Conservation (phyloP, 2,113 vertebrate genomes). For the Pangasianodon gigas region DNA sequence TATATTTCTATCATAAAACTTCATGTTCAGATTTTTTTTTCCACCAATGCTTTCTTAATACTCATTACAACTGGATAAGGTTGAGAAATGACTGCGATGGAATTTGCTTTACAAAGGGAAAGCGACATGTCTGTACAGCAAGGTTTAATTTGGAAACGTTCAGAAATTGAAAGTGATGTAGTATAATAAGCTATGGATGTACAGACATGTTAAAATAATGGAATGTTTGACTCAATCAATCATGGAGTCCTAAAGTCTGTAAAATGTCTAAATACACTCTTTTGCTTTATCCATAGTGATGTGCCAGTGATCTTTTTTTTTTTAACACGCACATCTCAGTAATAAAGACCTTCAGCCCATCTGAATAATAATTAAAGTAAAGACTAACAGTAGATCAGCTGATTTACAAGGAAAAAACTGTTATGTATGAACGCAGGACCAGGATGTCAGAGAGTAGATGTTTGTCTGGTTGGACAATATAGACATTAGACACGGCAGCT, state of each 20-base stretch:
- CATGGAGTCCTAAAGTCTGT: background rate
- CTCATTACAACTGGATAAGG: background rate
- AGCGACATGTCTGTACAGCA: background rate
- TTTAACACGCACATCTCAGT: background rate
- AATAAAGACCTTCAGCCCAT: background rate
- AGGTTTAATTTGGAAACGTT: constrained; percentile 10
- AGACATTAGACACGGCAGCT: background rate
- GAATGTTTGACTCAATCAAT: constrained; percentile 33
- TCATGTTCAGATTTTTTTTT: background rate
- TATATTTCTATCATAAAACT: background rate
- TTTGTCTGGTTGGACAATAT: background rate
- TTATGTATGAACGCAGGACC: background rate
- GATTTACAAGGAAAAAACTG: background rate
- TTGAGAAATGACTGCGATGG: background rate
- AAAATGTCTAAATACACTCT: background rate
- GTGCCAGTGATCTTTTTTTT: background rate
- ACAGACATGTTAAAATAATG: constrained; percentile 29
- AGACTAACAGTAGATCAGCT: no score
- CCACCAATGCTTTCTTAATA: background rate
- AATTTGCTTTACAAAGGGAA: background rate
- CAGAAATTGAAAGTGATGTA: background rate
- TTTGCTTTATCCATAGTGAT: background rate
- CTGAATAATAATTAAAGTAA: background rate
- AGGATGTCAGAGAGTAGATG: background rate
- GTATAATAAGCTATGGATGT: background rate